Evolutionary conservation across 2,113 vertebrate species (phyloP).

Genomic region (Ceyx cyanopectus): DNA sequence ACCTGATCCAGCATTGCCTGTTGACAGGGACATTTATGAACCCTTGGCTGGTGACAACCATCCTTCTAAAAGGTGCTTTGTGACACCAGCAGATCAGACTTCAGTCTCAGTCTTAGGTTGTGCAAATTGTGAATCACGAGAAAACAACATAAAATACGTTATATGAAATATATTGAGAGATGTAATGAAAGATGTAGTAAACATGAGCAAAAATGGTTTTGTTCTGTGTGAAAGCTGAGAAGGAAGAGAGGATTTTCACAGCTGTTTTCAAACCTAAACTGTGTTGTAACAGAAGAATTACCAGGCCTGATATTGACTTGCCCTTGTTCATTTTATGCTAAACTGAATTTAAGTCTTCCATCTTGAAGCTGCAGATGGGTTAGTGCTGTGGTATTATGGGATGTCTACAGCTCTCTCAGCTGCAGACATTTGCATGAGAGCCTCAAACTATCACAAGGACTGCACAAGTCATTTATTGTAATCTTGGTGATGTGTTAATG

Average conservation of each 20-base stretch:
- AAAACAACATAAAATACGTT: not conserved
- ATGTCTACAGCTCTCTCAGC: not conserved
- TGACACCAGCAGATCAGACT: not conserved
- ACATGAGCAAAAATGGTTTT: not conserved
- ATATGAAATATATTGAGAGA: not conserved
- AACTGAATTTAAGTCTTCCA: not conserved
- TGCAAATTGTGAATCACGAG: not conserved
- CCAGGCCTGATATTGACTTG: not conserved
- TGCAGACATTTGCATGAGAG: not conserved
- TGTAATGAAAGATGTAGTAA: not conserved
- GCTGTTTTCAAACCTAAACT: not conserved
- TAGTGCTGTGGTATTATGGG: not conserved
- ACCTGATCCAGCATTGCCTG: not conserved
- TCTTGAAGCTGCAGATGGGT: not conserved
- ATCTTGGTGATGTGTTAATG: not conserved
- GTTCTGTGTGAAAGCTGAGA: not conserved
- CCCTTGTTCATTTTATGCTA: not conserved
- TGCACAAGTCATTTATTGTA: not conserved
- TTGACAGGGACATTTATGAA: not conserved
- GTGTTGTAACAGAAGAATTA: not conserved
- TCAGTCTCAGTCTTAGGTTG: not conserved
- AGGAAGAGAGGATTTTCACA: not conserved
- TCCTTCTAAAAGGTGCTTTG: not conserved
- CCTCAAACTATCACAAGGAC: not conserved
- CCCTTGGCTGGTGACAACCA: not conserved